phyloP scores from a whole-genome alignment of 2,797 vertebrate species.

The Microtus agrestis region DNA sequence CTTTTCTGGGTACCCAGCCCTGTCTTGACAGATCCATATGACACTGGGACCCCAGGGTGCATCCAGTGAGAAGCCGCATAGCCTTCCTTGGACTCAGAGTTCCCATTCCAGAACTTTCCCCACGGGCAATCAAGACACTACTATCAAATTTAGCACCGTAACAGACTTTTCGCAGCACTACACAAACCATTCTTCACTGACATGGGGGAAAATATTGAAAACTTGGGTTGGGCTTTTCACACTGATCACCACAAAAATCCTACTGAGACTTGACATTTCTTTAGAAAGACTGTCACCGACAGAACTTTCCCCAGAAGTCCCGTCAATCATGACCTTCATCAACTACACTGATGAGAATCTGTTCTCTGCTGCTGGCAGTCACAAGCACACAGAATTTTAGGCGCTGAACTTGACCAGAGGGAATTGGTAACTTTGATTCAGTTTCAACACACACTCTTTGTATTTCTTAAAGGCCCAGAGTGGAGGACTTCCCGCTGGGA shows the following conservation, averaged over 20 bases:
- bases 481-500: background rate
- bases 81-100: background rate
- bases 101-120: conserved; percentile 30
- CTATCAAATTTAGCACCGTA: background rate
- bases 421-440: conserved; percentile 40
- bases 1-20: background rate
- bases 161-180: background rate
- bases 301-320: conserved; percentile 71
- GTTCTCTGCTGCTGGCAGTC: background rate
- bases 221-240: background rate
- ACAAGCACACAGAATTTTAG: background rate
- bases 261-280: background rate
- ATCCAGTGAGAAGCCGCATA: background rate
- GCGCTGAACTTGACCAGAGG: background rate
- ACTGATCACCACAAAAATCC: background rate
- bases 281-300: background rate
- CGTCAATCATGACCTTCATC: conserved; percentile 57
- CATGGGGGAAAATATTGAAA: background rate
- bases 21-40: background rate
- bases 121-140: background rate
- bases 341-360: background rate
- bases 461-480: background rate
- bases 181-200: too few species aligned
- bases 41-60: background rate
- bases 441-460: background rate